Evolutionary conservation across 2,888 invertebrate species (phyloP), one percentile per base, ranked within the genome.

Genomic region (Eudemis profundana): DNA sequence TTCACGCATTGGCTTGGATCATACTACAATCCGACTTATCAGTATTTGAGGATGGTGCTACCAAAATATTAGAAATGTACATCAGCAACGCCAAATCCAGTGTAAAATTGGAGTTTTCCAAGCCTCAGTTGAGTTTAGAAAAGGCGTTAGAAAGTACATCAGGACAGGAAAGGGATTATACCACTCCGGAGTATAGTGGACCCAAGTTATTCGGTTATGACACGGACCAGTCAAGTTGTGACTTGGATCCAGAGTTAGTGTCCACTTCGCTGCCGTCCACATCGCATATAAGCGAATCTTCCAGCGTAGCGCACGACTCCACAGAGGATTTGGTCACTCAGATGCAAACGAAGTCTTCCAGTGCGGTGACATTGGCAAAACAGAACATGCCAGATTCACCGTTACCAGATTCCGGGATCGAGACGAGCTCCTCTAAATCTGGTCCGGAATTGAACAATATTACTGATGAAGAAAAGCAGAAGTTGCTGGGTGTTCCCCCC

Each of bases 381-480:
- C 77, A 83, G n/a, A 90, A 89, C 68, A 87, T 92, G 84, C 92
- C 92, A 0, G 93, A 93, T 76, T 93, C 93, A 0, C 92, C 93
- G 0, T 69, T 92, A 51, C 92, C 92, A 0, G 91, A 92, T 74
- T 90, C 90, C 0, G 92, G 90, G 1, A 78, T 88, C 1, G 92
- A 92, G 54, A 87, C 88, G 0, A 81, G 78, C 69, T 83, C 87
- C 1, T 86, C 90, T 0, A 90, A 90, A 78, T 82, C 83, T 4
- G 74, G 74, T 0, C 77, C 89, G 0, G 94, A 93, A 75, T 87
- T 94, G 65, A 90, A 94, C 57, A 98, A 98, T 85, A 96, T 98
- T 17, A 98, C 98, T 0, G 98, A 98, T 78, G 98, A 98, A 83
- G 98, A 98, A 80, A 98, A 98, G 78, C 95, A 97, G 76, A 94